Conservation (phyloP, 2,888 invertebrate genomes). For the Exephanes ischioxanthus region DNA sequence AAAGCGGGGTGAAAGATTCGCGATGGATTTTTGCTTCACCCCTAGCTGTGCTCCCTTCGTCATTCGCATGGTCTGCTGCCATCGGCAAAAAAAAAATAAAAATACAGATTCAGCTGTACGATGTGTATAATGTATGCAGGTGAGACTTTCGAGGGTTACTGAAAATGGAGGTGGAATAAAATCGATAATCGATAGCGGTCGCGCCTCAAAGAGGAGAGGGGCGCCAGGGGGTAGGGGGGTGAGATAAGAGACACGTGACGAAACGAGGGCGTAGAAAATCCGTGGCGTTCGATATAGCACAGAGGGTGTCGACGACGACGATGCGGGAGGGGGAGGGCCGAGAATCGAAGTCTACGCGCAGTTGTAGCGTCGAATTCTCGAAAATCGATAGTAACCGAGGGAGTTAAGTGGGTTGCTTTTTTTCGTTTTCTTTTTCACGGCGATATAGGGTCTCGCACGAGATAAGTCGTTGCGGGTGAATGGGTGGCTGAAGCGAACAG, state of each 20-base stretch:
- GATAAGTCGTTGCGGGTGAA: slow-evolving; percentile 18
- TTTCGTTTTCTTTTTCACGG: slow-evolving; percentile 7
- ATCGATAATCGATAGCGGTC: slow-evolving; percentile 56
- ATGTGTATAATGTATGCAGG: too few relatives aligned
- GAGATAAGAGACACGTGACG: slow-evolving; percentile 21
- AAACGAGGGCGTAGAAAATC: slow-evolving; percentile 53
- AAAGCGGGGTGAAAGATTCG: too few relatives aligned
- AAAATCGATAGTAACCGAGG: slow-evolving; percentile 65
- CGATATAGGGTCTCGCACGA: background rate
- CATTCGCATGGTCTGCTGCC: too few relatives aligned
- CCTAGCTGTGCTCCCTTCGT: too few relatives aligned
- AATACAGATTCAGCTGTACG: too few relatives aligned
- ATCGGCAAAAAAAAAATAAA: too few relatives aligned
- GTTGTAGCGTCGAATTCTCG: slow-evolving; percentile 64
- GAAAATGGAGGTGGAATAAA: slow-evolving; percentile 27
- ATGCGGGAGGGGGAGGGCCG: background rate
- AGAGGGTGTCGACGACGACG: slow-evolving; percentile 20
- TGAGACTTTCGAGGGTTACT: too few relatives aligned
- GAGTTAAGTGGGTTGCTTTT: slow-evolving; percentile 9
- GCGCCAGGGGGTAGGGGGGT: background rate
- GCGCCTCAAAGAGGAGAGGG: background rate
- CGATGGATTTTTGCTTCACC: too few relatives aligned
- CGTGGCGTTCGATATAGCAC: slow-evolving; percentile 40
- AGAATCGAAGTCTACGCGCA: slow-evolving; percentile 63
- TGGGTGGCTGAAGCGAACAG: background rate